Evolutionary conservation across 2,113 vertebrate genomes (phyloP).

Genomic region (Xiphorhynchus elegans): DNA sequence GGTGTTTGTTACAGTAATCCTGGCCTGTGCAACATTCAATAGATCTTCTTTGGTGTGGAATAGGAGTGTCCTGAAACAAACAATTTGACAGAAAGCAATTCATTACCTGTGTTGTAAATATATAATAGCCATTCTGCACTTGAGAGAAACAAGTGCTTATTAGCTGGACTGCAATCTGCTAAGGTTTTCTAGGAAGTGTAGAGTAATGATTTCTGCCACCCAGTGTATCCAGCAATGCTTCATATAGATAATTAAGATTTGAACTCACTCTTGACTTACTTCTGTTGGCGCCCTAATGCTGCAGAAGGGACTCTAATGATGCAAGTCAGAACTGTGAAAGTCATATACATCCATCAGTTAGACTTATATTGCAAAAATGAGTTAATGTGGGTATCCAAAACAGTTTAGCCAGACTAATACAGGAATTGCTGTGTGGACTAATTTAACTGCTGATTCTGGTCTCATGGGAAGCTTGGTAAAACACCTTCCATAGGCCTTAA

Average conservation of each 20-base stretch:
- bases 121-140: background rate
- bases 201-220: background rate
- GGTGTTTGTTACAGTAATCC: conserved; percentile 92
- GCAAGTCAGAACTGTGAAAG: background rate
- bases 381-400: background rate
- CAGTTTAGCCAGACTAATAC: background rate
- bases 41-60: conserved; percentile 84
- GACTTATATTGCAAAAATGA: background rate
- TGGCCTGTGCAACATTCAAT: conserved; percentile 93
- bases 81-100: background rate
- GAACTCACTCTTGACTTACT: background rate
- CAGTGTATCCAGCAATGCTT: background rate
- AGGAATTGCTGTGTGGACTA: background rate
- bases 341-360: background rate
- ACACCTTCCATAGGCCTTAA: background rate
- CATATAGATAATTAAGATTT: background rate
- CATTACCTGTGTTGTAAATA: background rate
- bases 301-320: background rate
- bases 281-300: background rate
- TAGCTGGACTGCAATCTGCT: background rate
- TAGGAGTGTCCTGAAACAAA: conserved; percentile 84
- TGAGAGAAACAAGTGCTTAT: background rate
- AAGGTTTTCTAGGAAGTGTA: background rate
- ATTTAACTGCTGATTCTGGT: background rate
- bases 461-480: background rate